A percentile compares a stretch with the other conserved stretches of the same genome.
Conservation (phyloP, 30 jellyfish, hydroid and myxozoan species). For the Pelagia noctiluca region DNA sequence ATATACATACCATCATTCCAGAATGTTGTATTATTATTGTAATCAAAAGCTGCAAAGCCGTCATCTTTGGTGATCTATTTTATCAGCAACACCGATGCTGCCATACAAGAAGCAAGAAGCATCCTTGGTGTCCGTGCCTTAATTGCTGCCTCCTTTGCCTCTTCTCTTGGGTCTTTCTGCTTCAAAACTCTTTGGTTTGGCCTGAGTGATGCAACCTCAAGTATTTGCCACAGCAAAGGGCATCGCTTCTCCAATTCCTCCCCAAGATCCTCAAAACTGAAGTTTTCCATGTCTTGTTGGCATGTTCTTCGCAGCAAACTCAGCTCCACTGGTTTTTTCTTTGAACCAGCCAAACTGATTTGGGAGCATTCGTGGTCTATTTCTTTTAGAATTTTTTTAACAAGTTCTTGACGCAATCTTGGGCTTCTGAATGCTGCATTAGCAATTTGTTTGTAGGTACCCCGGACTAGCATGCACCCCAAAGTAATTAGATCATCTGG, state of each 20-base stretch:
- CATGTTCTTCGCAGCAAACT: conserved; percentile 9
- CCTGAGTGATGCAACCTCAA: conserved; percentile 9
- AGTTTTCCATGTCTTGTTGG: conserved; percentile 12
- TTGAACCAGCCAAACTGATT: neutral
- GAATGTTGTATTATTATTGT: conserved; percentile 47
- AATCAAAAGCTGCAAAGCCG: conserved; percentile 39
- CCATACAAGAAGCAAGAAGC: conserved; percentile 3
- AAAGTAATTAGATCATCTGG: neutral
- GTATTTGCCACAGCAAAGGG: conserved; percentile 13
- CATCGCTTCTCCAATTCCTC: neutral
- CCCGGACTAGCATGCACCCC: conserved; percentile 5
- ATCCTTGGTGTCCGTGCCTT: conserved; percentile 5
- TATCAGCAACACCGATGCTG: conserved; percentile 21
- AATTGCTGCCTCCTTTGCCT: neutral
- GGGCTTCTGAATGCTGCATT: conserved; percentile 13
- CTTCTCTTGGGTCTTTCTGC: neutral
- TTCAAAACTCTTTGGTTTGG: neutral
- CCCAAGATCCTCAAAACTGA: neutral
- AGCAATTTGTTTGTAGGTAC: conserved; percentile 22
- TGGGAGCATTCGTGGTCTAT: conserved; percentile 14
- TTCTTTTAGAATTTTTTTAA: neutral
- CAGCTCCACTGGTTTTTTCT: neutral
- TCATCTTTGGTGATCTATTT: conserved; percentile 42
- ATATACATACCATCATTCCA: conserved; percentile 14
- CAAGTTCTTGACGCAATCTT: neutral